A percentile compares a stretch with the other conserved stretches of the same genome.
Conservation (phyloP, 92 coral and sea anemone genomes). For the Pocillopora grandis region DNA sequence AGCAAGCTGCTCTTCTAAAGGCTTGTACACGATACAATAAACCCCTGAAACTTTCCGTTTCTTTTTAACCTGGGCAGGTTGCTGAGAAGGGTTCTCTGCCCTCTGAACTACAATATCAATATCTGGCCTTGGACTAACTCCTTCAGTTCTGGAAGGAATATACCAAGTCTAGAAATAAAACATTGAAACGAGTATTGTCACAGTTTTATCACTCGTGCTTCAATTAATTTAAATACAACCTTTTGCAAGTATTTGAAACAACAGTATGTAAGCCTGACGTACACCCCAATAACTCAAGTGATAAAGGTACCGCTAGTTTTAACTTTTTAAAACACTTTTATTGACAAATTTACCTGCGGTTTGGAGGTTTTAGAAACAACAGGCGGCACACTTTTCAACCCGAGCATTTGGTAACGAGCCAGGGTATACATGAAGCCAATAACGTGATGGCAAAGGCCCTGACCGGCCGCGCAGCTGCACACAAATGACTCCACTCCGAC, state of each 20-base stretch:
- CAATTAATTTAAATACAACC: slow-evolving; percentile 19
- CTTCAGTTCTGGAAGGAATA: slow-evolving; percentile 36
- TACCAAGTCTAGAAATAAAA: slow-evolving; percentile 42
- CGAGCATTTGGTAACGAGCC: slow-evolving; percentile 48
- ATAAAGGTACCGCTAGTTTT: slow-evolving; percentile 10
- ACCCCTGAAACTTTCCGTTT: slow-evolving; percentile 46
- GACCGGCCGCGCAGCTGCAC: slow-evolving; percentile 60
- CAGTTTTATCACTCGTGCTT: slow-evolving; percentile 17
- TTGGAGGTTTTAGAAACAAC: slow-evolving; percentile 53
- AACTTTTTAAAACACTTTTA: neutral
- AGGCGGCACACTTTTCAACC: slow-evolving; percentile 54
- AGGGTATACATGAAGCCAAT: slow-evolving; percentile 47
- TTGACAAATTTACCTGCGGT: slow-evolving; percentile 43
- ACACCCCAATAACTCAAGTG: neutral
- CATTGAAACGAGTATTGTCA: slow-evolving; percentile 10
- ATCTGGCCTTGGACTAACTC: slow-evolving; percentile 39
- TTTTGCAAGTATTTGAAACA: slow-evolving; percentile 30
- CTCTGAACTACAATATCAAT: slow-evolving; percentile 51
- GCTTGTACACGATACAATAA: slow-evolving; percentile 39
- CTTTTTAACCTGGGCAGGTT: slow-evolving; percentile 30
- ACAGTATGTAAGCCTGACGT: slow-evolving; percentile 16
- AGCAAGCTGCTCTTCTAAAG: slow-evolving; percentile 35
- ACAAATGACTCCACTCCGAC: slow-evolving; percentile 22
- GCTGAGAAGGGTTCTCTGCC: slow-evolving; percentile 35
- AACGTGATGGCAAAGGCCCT: slow-evolving; percentile 52